Base-by-base conservation (phyloP, 1,140 invertebrate genomes). In the Drosophila pectinifera region DNA sequence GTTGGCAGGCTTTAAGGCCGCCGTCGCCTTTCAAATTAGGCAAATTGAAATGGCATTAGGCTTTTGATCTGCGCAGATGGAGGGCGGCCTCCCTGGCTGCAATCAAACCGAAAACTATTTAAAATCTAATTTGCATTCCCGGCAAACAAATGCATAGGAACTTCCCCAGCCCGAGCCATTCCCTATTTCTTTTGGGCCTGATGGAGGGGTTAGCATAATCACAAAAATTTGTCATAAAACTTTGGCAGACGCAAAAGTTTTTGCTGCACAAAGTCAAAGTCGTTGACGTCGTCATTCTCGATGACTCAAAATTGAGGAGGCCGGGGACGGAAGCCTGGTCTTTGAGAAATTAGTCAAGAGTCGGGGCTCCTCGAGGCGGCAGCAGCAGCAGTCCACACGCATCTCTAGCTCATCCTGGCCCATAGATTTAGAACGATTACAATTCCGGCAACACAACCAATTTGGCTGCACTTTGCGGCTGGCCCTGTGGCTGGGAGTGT, bases 101-200 rank as follows among this genome's bases (percentile, higher is more conserved):
- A 78, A 76, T 72, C 83, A 79, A 81, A 70, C 74, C 69, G 62
- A 70, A 83, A 88, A 88, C 82, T 88, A 86, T 86, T 86, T 76
- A 83, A 88, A 86, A 83, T 86, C 83, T 83, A 88, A 86, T 86
- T 86, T 86, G 84, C 84, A 89, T 83, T 79, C 56, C 43, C 62
- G 53, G 49, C 64, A 69, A 82, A 74, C 64, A 80, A 80, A 76
- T 53, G 73, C 78, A 78, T 69, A 49, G 70, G 59, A 55, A 74
- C 45, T 78, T 81, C 59, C 56, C 42, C 56, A 59, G 18, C 26
- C 65, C 62, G 39, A 49, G 16, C 26, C 43, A n/a, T 20, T 45
- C 36, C 38, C 26, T 18, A 22, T 34, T 62, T 41, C 26, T 54
- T 36, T 53, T 62, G 14, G 11, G 11, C 13, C 3, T 13, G 18